Percentiles rank a stretch among this genome's conserved stretches.
phyloP scores from a whole-genome alignment of 2,113 vertebrate species.

The Podiceps cristatus region DNA sequence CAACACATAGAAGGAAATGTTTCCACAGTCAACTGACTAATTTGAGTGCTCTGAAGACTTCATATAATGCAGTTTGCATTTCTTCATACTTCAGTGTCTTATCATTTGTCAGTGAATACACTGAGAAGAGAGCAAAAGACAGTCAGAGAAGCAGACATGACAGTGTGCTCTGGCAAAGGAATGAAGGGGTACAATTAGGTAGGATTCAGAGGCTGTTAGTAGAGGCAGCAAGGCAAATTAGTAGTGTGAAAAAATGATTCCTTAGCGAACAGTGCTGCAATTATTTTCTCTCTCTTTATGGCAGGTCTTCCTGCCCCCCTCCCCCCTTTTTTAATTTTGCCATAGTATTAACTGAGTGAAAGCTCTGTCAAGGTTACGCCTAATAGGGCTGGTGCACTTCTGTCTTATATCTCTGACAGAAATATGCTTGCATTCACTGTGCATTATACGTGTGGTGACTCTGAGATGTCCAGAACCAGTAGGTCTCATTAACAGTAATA shows the following conservation, averaged over 20 bases:
- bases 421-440: background rate
- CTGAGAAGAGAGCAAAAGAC: background rate
- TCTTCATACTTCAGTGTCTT: background rate
- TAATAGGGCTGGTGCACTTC: background rate
- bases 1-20: background rate
- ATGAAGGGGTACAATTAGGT: background rate
- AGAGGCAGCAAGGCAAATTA: constrained; percentile 40
- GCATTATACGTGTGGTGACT: background rate
- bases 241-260: background rate
- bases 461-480: background rate
- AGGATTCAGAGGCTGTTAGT: constrained; percentile 9
- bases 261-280: background rate
- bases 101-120: background rate
- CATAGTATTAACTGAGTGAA: background rate
- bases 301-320: background rate
- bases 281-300: constrained; percentile 20
- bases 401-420: background rate
- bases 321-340: background rate
- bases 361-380: background rate
- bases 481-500: background rate
- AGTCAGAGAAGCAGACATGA: background rate
- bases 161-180: constrained; percentile 9
- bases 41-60: background rate
- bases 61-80: background rate
- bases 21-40: background rate